These are phyloP conservation scores for Lagodon rhomboides DNA, from an alignment of 2,797 vertebrate genomes.

Conservation along the genomic window DNA sequence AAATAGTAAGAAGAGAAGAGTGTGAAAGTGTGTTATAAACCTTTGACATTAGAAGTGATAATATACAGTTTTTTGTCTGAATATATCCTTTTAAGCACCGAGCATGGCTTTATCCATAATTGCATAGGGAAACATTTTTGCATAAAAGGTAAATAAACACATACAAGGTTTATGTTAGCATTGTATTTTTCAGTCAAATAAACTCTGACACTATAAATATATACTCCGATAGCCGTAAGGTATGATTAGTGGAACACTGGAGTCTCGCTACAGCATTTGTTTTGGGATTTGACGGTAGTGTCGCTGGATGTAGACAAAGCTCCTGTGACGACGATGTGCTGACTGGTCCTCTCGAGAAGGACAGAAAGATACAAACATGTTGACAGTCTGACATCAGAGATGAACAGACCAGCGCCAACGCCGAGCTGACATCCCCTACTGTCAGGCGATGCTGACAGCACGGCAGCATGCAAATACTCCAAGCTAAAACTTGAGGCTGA, in stretches of 20 bases:
- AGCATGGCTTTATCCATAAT: slow-evolving; percentile 1
- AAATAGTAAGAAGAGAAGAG: slow-evolving; percentile 32
- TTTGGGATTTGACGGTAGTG: not conserved
- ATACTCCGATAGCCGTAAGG: too few relatives aligned
- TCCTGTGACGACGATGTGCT: slow-evolving; percentile 23
- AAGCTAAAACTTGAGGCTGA: not conserved
- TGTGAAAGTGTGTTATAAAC: slow-evolving; percentile 25
- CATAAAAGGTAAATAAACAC: slow-evolving; percentile 8
- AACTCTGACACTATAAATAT: not conserved
- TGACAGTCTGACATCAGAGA: slow-evolving; percentile 45
- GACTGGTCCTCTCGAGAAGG: slow-evolving; percentile 29
- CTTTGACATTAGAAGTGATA: slow-evolving; percentile 24
- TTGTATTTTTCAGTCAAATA: not conserved
- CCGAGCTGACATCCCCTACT: slow-evolving; percentile 11
- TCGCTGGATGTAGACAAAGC: slow-evolving; percentile 11
- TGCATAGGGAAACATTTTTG: not conserved
- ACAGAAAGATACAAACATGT: slow-evolving; percentile 37
- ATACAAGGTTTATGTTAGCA: not conserved
- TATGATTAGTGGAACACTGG: not conserved
- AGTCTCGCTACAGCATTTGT: not conserved
- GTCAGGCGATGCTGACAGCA: slow-evolving; percentile 1
- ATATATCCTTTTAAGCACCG: slow-evolving; percentile 18
- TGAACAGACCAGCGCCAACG: slow-evolving; percentile 11
- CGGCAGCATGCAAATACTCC: slow-evolving; percentile 3
- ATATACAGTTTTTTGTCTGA: slow-evolving; percentile 1